phyloP scores from a whole-genome alignment of 2,113 vertebrate species.

The Pterocles orientalis region DNA sequence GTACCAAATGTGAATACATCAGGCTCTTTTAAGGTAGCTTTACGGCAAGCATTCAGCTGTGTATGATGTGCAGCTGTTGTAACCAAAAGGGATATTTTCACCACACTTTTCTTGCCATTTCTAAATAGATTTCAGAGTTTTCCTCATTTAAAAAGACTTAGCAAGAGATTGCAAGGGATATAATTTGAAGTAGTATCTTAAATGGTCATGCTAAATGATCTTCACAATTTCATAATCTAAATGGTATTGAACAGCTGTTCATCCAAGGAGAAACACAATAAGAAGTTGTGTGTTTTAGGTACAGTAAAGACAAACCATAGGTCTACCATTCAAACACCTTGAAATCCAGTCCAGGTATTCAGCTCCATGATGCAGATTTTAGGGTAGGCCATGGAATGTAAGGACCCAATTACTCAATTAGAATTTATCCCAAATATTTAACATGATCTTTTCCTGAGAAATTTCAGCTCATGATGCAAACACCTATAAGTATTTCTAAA shows the following conservation, averaged over 20 bases:
- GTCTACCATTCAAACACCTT: background rate
- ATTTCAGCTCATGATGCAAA: background rate
- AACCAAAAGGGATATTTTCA: background rate
- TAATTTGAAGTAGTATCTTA: background rate
- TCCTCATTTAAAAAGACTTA: background rate
- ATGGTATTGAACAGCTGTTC: background rate
- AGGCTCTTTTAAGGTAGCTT: background rate
- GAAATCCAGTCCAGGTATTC: background rate
- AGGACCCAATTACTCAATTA: background rate
- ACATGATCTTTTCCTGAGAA: rapidly evolving
- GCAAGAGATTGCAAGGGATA: background rate
- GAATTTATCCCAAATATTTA: background rate
- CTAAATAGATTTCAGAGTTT: background rate
- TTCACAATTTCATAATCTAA: background rate
- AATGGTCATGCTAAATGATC: background rate
- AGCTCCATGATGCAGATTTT: background rate
- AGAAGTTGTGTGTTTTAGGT: background rate
- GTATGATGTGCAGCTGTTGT: background rate
- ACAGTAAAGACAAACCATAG: background rate
- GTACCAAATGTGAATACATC: background rate
- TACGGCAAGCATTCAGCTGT: background rate
- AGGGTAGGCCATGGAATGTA: background rate
- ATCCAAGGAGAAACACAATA: background rate
- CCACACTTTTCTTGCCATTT: background rate
- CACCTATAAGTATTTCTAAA: background rate